Evolutionary conservation across 2,113 vertebrate genomes (phyloP).

Genomic region (Tringa solitaria): DNA sequence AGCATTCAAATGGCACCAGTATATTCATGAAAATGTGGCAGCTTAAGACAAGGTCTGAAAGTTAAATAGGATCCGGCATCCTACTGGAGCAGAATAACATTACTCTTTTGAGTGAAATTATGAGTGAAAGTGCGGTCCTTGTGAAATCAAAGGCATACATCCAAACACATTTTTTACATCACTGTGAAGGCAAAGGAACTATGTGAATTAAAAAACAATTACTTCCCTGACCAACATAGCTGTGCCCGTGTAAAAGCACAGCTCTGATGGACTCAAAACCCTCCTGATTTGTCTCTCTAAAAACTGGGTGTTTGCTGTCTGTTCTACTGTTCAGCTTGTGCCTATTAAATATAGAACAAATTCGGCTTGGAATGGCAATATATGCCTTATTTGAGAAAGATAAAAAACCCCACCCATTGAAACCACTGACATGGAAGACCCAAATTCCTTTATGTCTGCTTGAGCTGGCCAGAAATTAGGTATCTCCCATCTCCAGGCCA

Average conservation of each 20-base stretch:
- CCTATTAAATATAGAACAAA: slow-evolving; percentile 8
- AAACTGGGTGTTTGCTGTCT: neutral
- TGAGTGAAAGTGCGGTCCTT: slow-evolving; percentile 4
- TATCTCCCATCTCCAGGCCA: neutral
- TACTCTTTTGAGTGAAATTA: slow-evolving; percentile 34
- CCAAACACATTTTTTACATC: neutral
- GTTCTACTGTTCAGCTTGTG: neutral
- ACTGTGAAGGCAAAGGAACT: neutral
- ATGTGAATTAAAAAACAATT: neutral
- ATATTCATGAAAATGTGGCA: slow-evolving; percentile 62
- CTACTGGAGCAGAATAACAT: slow-evolving; percentile 25
- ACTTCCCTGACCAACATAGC: neutral
- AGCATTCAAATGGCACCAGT: slow-evolving; percentile 54
- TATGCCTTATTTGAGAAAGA: neutral
- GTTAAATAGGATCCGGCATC: slow-evolving; percentile 50
- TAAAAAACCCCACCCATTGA: neutral
- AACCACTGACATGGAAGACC: neutral
- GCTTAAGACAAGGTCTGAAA: slow-evolving; percentile 62
- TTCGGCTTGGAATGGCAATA: neutral
- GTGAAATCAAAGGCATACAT: slow-evolving; percentile 31
- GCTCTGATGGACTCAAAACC: neutral
- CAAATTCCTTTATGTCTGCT: neutral
- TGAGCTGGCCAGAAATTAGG: neutral
- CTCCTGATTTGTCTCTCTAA: neutral
- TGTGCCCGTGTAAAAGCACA: neutral